These are phyloP conservation scores for Smithornis capensis DNA, from an alignment of 2,113 vertebrate genomes.

Conservation along the genomic window DNA sequence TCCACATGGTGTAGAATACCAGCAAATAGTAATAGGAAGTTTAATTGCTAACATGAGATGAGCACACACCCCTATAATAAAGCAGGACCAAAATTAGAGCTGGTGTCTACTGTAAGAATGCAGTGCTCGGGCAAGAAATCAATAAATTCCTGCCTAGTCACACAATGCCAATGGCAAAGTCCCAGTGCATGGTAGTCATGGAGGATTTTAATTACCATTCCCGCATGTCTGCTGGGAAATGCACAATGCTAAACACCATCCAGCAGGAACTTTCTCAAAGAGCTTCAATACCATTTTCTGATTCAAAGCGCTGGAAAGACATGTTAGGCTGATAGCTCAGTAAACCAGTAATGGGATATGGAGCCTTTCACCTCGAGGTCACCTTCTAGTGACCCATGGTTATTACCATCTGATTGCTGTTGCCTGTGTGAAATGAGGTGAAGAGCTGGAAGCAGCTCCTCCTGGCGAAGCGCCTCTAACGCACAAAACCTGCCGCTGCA, in stretches of 20 bases:
- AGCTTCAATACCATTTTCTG: slow-evolving; percentile 30
- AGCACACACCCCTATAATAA: not conserved
- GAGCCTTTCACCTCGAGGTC: slow-evolving; percentile 55
- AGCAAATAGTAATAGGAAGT: not conserved
- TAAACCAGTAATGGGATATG: slow-evolving; percentile 41
- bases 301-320: not conserved
- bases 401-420: slow-evolving; percentile 50
- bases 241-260: slow-evolving; percentile 22
- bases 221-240: slow-evolving; percentile 35
- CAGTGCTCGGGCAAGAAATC: slow-evolving; percentile 3
- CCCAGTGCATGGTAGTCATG: not conserved
- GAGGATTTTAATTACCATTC: slow-evolving; percentile 49
- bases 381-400: slow-evolving; percentile 41
- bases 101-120: not conserved
- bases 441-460: slow-evolving; percentile 12
- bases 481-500: not conserved
- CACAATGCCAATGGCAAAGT: slow-evolving; percentile 6
- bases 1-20: not conserved
- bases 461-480: not conserved
- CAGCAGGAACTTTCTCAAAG: slow-evolving; percentile 17
- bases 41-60: not conserved
- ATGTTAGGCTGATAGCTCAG: slow-evolving; percentile 3
- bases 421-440: slow-evolving; percentile 47
- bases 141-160: slow-evolving; percentile 41
- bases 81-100: not conserved